Conservation (phyloP, 2,888 invertebrate genomes). For the Cyclophora punctaria region DNA sequence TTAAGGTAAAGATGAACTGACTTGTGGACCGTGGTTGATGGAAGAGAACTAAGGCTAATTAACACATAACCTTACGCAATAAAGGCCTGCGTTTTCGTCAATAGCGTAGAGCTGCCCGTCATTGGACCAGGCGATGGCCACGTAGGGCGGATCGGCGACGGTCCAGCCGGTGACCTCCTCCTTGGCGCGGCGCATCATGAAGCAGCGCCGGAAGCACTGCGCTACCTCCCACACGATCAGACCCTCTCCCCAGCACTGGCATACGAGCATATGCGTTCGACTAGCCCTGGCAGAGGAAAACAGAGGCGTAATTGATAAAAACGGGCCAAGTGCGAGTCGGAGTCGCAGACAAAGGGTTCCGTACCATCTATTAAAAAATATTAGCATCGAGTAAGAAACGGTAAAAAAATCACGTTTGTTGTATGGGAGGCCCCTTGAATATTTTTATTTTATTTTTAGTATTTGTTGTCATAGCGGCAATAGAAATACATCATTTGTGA, state of each 20-base stretch:
- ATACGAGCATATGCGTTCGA: slow-evolving; percentile 50
- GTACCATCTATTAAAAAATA: no score
- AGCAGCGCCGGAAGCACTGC: slow-evolving; percentile 52
- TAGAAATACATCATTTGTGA: no score
- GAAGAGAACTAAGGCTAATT: not conserved
- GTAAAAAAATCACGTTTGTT: no score
- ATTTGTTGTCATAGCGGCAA: no score
- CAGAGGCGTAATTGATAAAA: no score
- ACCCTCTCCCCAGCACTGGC: slow-evolving; percentile 60
- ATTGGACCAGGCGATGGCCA: slow-evolving; percentile 48
- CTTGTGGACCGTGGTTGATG: no score
- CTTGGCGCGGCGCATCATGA: slow-evolving; percentile 47
- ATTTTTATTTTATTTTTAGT: no score
- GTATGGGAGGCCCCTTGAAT: no score
- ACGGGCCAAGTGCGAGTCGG: no score
- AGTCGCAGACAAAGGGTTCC: no score
- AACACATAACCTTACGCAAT: slow-evolving; percentile 38
- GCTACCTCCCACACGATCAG: slow-evolving; percentile 65
- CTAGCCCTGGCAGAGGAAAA: slow-evolving; percentile 39
- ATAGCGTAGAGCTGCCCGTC: slow-evolving; percentile 61
- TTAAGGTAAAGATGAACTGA: no score
- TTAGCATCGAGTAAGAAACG: no score
- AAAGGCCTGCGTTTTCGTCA: slow-evolving; percentile 45
- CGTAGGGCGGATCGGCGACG: slow-evolving; percentile 36
- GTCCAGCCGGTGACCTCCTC: slow-evolving; percentile 45